phyloP scores from a whole-genome alignment of 2,113 vertebrate genomes.

The Centropus bengalensis region DNA sequence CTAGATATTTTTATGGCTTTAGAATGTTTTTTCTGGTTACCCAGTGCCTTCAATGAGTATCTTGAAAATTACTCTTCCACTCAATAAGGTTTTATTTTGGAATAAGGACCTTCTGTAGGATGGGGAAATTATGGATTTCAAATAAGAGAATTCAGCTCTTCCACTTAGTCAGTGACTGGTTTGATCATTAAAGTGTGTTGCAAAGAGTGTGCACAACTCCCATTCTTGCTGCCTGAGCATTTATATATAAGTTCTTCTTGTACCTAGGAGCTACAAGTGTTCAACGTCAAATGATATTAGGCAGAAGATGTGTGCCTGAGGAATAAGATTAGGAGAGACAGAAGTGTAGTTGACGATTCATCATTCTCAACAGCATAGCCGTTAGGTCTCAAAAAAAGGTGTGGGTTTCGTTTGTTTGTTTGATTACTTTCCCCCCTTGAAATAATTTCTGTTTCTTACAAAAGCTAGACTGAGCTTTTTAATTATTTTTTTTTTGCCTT shows the following conservation, averaged over 20 bases:
- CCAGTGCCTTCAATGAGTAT: background rate
- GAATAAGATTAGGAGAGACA: background rate
- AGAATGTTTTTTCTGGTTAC: background rate
- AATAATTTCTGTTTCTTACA: background rate
- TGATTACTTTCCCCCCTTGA: background rate
- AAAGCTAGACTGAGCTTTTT: background rate
- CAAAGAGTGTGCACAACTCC: fast-evolving
- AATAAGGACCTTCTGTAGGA: background rate
- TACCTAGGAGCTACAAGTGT: background rate
- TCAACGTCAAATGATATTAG: background rate
- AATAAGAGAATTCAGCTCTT: background rate
- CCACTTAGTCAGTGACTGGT: background rate
- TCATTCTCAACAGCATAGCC: background rate
- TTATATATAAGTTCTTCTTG: background rate
- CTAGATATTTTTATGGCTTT: background rate
- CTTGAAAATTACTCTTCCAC: background rate
- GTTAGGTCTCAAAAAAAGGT: background rate
- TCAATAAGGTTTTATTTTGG: background rate
- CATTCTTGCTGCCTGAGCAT: background rate
- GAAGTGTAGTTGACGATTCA: background rate
- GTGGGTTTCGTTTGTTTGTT: background rate
- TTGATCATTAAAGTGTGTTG: background rate
- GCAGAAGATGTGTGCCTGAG: background rate
- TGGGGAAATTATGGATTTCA: background rate
- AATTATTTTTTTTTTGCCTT: background rate